Conservation (phyloP, 1,140 invertebrate genomes). For the Achatina immaculata region DNA sequence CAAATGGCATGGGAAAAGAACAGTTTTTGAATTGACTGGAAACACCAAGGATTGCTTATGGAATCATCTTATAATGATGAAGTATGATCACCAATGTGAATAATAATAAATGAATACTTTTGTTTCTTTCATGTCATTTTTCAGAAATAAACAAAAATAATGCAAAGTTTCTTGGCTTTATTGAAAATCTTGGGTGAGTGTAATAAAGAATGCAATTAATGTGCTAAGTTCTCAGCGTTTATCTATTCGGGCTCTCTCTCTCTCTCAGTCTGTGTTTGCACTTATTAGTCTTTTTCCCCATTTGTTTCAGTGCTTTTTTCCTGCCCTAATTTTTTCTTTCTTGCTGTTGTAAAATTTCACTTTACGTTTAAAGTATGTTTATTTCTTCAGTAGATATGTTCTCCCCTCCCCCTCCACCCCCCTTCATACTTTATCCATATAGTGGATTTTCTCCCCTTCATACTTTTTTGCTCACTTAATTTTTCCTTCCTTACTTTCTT, state of each 20-base stretch:
- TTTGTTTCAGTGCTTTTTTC: background rate
- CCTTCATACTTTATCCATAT: no score
- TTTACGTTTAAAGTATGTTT: background rate
- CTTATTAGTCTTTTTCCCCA: background rate
- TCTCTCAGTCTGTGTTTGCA: background rate
- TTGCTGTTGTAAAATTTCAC: background rate
- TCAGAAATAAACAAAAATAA: conserved; percentile 41
- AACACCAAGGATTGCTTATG: no score
- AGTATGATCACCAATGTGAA: no score
- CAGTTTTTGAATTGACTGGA: no score
- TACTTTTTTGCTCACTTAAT: no score
- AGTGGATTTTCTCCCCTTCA: no score
- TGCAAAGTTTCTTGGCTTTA: conserved; percentile 32
- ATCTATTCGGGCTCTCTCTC: background rate
- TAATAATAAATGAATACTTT: no score
- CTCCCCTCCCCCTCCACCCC: no score
- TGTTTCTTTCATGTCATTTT: no score
- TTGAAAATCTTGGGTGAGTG: conserved; percentile 43
- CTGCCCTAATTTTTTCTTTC: background rate
- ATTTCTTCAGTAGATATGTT: background rate
- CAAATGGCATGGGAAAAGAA: no score
- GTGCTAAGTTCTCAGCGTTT: background rate
- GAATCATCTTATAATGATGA: no score
- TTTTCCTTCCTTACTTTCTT: no score
- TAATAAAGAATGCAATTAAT: background rate